Evolutionary conservation across 1,140 invertebrate genomes (phyloP), one percentile per base, ranked within the genome.

Genomic region (Pentalonia nigronervosa): DNA sequence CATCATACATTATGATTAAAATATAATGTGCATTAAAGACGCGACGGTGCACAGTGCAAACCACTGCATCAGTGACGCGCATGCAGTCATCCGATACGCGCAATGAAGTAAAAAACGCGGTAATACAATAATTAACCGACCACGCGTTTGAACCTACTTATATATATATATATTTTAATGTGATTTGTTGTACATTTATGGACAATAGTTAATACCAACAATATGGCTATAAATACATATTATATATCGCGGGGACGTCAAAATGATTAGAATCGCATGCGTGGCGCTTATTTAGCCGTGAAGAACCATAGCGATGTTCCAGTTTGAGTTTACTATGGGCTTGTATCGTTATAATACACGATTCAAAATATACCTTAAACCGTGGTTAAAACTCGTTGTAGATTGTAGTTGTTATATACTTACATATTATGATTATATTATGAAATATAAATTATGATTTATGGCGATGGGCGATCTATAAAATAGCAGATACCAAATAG

Each of bases 371-470:
- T 6, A 76, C n/a, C 60, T 76, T 34, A 60, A 60, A 30, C 60
- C 60, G n/a, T 17, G 60, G 17, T 76, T n/a, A 76, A 17, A 7
- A 34, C 14, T 76, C 30, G 30, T n/a, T 76, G 50, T 50, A 53
- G 20, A 21, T 20, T 21, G 50, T 53, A 53, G 48, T 53, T 21
- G 50, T 53, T 53, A 20, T 34, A 14, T n/a, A 17, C n/a, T 17
- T 20, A 67, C 60, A 67, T n/a, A 67, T 17, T 60, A 60, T 30
- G 4, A n/a, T n/a, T 67, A 67, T n/a, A 76, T 34, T 76, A 14
- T 76, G 11, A n/a, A n/a, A n/a, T n/a, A n/a, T 76, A 76, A 76
- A 76, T n/a, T 76, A n/a, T 76, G n/a, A 67, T n/a, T 67, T 67
- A 67, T 67, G 60, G 30, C 14, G 14, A n/a, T 17, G 14, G 60